A percentile compares a stretch with the other conserved stretches of the same genome.
Evolutionary conservation across 1,140 invertebrate genomes (phyloP).

Genomic region (Tetraneura akinire): DNA sequence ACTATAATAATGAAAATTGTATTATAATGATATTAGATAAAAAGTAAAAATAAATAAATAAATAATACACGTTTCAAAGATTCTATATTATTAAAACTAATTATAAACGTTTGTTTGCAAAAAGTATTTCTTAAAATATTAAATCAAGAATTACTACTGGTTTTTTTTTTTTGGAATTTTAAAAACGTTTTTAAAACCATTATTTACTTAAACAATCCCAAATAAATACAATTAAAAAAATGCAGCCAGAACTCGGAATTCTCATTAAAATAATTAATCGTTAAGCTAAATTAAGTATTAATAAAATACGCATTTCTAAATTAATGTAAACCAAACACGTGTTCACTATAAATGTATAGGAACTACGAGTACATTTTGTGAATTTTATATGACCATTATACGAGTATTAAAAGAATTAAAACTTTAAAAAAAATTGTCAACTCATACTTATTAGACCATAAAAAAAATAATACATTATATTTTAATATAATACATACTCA

Average conservation of each 20-base stretch:
- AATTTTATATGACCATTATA: no score
- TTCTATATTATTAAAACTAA: neutral
- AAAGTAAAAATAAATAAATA: neutral
- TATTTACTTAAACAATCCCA: neutral
- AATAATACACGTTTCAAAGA: neutral
- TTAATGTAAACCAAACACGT: neutral
- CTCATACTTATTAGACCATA: no score
- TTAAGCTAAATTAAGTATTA: neutral
- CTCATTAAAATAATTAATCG: conserved; percentile 25
- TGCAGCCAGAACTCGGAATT: neutral
- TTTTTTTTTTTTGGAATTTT: neutral
- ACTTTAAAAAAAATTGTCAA: no score
- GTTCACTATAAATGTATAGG: no score
- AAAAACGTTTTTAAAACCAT: conserved; percentile 15
- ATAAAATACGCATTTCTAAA: no score
- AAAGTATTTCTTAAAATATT: neutral
- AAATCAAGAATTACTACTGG: neutral
- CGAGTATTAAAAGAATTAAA: no score
- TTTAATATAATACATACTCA: no score
- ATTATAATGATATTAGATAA: no score
- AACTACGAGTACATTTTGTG: no score
- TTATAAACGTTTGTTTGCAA: neutral
- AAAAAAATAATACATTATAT: no score
- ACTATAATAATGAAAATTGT: no score
- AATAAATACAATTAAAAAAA: neutral